phyloP scores from a whole-genome alignment of 2,797 vertebrate species.

The Aphelocoma californica region DNA sequence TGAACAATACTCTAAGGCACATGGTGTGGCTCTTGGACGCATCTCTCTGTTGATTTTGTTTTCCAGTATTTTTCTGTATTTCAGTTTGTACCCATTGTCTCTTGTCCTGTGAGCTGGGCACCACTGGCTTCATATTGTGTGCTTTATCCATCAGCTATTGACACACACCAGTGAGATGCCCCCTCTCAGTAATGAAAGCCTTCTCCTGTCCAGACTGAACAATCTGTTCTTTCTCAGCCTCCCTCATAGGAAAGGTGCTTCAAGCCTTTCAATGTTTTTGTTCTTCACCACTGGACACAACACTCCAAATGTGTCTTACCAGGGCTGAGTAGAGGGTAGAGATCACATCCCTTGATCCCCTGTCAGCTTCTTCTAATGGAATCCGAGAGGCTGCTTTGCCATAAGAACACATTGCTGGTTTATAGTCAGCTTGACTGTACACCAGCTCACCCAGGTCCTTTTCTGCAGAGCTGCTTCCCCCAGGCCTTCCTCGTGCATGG shows the following conservation, averaged over 20 bases:
- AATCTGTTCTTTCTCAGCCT: background rate
- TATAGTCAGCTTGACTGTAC: background rate
- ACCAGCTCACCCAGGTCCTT: background rate
- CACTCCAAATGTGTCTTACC: background rate
- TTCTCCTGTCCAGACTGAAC: background rate
- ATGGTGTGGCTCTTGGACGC: no score
- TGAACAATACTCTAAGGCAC: background rate
- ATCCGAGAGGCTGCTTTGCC: background rate
- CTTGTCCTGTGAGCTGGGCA: background rate
- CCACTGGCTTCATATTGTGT: background rate
- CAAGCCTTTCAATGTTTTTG: background rate
- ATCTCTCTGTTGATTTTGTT: background rate
- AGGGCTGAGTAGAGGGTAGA: background rate
- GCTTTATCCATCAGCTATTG: background rate
- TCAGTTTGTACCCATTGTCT: background rate
- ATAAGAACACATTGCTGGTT: background rate
- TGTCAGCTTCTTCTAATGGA: background rate
- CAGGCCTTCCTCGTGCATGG: background rate
- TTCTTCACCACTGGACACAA: background rate
- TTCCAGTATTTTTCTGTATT: background rate
- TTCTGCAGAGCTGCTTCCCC: background rate
- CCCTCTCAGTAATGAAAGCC: background rate
- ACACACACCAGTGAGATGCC: background rate
- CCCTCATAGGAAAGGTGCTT: background rate
- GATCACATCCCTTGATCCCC: fast-evolving